Conservation (phyloP, 2,888 invertebrate species). For the Heliconius cydno region DNA sequence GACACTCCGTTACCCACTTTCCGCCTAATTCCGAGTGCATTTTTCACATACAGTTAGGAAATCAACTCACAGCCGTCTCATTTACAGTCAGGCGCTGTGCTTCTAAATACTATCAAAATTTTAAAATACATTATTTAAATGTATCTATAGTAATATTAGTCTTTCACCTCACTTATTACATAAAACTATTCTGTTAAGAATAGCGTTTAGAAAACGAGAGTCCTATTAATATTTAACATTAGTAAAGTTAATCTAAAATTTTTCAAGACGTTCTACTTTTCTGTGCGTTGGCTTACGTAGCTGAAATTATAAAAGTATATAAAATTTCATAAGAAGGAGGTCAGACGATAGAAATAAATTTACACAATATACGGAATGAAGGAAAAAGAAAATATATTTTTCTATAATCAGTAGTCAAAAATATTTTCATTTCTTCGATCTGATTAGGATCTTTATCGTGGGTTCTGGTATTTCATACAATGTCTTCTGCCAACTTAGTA, state of each 20-base stretch:
- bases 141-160: background rate
- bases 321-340: slow-evolving; percentile 3
- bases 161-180: slow-evolving; percentile 13
- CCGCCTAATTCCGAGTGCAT: background rate
- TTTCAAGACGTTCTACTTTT: slow-evolving; percentile 9
- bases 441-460: no score
- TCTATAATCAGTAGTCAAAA: no score
- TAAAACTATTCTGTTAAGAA: slow-evolving; percentile 21
- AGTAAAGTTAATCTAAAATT: slow-evolving; percentile 30
- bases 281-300: background rate
- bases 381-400: background rate
- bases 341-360: background rate
- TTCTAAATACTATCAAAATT: no score
- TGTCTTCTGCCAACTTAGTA: no score
- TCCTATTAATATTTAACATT: slow-evolving; percentile 31
- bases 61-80: background rate
- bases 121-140: no score
- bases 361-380: background rate
- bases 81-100: background rate
- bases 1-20: background rate
- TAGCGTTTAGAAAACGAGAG: slow-evolving; percentile 19
- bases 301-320: slow-evolving; percentile 12
- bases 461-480: no score
- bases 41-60: background rate
- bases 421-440: no score